These are phyloP conservation scores for Dinomys branickii DNA, from an alignment of 2,113 vertebrate species.

Conservation along the genomic window DNA sequence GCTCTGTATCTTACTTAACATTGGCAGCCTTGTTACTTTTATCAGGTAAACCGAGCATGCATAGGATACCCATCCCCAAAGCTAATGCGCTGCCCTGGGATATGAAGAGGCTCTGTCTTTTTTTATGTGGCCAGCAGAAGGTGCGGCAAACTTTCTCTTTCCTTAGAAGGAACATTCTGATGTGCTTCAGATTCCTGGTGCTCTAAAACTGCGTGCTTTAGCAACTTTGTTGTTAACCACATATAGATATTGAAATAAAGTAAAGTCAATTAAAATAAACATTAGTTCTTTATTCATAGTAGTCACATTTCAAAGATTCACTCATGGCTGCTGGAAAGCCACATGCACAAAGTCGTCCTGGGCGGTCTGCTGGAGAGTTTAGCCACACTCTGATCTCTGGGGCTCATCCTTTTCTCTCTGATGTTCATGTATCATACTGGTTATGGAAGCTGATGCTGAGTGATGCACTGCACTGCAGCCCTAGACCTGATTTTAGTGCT, in stretches of 20 bases:
- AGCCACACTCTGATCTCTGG: neutral
- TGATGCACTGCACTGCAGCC: rapidly evolving
- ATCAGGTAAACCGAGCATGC: neutral
- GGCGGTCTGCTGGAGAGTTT: neutral
- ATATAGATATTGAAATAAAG: neutral
- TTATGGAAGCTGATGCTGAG: neutral
- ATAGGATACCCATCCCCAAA: too few species aligned
- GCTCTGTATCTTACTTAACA: neutral
- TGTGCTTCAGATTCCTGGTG: neutral
- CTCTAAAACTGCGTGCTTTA: neutral
- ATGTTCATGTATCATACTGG: neutral
- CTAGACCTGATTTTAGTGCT: neutral
- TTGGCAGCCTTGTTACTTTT: neutral
- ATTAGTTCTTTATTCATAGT: neutral
- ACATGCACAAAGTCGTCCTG: neutral
- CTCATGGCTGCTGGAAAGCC: neutral
- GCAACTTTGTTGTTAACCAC: neutral
- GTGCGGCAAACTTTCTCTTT: neutral
- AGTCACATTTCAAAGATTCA: neutral
- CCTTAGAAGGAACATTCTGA: neutral
- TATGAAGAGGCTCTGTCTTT: neutral
- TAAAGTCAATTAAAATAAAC: neutral
- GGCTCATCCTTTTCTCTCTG: neutral
- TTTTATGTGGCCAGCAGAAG: neutral
- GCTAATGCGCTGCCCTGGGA: neutral